phyloP scores from a whole-genome alignment of 1,140 invertebrate species.

The Zaprionus kolodkinae region DNA sequence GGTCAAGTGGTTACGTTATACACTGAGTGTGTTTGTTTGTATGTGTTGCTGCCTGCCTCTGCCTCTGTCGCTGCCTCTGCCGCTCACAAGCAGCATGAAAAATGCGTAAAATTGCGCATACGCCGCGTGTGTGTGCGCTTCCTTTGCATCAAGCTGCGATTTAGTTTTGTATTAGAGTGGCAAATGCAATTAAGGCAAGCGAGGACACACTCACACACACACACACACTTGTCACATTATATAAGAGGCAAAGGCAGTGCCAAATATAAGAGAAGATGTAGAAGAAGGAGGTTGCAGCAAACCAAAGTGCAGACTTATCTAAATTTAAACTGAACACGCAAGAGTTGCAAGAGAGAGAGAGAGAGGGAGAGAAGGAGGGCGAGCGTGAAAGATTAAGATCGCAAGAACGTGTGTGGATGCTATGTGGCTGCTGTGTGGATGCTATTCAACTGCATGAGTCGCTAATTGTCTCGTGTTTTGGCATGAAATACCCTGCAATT shows the following conservation, averaged over 20 bases:
- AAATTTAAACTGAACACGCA: constrained; percentile 64
- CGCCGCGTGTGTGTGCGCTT: constrained; percentile 23
- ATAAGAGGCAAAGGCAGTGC: constrained; percentile 19
- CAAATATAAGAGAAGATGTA: neutral
- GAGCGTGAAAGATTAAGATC: neutral
- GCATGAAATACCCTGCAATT: constrained; percentile 12
- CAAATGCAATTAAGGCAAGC: constrained; percentile 1
- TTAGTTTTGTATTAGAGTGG: constrained; percentile 49
- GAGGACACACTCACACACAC: neutral
- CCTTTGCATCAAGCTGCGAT: constrained; percentile 4
- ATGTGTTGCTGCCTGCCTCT: constrained; percentile 5
- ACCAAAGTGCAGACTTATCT: constrained; percentile 53
- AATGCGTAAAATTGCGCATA: constrained; percentile 55
- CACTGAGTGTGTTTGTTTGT: constrained; percentile 11
- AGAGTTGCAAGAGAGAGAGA: constrained; percentile 3
- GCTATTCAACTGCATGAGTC: neutral
- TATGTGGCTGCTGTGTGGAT: constrained; percentile 15
- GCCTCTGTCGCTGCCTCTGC: too few species aligned
- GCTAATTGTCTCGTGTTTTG: constrained; percentile 55
- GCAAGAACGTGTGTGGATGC: constrained; percentile 17
- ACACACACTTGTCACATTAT: neutral
- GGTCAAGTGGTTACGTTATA: constrained; percentile 72
- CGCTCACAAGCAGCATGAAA: neutral
- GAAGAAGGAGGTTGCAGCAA: neutral
- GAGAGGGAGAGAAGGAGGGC: constrained; percentile 14